phyloP scores from a whole-genome alignment of 2,888 invertebrate species.

The Tubulanus polymorphus region DNA sequence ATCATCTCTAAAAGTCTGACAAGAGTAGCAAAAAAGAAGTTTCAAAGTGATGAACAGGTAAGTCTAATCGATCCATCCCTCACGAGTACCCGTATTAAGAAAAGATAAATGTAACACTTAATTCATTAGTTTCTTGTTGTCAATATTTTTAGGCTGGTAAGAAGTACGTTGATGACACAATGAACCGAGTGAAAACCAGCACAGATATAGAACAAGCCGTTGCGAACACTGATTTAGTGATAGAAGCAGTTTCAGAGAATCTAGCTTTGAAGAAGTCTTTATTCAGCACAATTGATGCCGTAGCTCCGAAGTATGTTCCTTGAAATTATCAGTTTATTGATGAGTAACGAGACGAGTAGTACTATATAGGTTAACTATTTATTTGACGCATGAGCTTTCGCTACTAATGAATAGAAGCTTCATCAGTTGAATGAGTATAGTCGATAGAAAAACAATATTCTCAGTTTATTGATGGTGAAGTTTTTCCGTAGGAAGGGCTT shows the following conservation, averaged over 20 bases:
- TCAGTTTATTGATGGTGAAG: no score
- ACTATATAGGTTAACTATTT: no score
- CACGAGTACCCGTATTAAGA: background rate
- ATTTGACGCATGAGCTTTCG: no score
- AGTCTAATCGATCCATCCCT: background rate
- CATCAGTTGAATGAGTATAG: no score
- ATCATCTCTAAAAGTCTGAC: constrained; percentile 68
- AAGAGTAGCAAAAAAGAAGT: constrained; percentile 73
- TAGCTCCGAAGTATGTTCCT: constrained; percentile 54
- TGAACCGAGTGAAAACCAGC: constrained; percentile 62
- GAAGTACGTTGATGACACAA: constrained; percentile 65
- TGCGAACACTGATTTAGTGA: constrained; percentile 68
- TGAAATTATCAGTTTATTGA: background rate
- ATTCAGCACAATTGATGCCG: constrained; percentile 66
- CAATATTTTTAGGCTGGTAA: constrained; percentile 57
- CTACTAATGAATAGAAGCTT: no score
- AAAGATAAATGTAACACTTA: background rate
- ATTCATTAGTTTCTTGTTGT: background rate
- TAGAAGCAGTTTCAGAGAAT: constrained; percentile 85
- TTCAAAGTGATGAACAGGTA: constrained; percentile 52
- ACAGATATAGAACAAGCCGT: constrained; percentile 64
- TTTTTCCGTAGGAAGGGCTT: no score
- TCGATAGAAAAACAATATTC: no score
- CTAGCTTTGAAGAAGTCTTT: constrained; percentile 72
- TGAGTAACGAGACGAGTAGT: no score